These are phyloP conservation scores for Rousettus madagascariensis DNA, from an alignment of 2,797 vertebrate genomes.

Conservation along the genomic window DNA sequence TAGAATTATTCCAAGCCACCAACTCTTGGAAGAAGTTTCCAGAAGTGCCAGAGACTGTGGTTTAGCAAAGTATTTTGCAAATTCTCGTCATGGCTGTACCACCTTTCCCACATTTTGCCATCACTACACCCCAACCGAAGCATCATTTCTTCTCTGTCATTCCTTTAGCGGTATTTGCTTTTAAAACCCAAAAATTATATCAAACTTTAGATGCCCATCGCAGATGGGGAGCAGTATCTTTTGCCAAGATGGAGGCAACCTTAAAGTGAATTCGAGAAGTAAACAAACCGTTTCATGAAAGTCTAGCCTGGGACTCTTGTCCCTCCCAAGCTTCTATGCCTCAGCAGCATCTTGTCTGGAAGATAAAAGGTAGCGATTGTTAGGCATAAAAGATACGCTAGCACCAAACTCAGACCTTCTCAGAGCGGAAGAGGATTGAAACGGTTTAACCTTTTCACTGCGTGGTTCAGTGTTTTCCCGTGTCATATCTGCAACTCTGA, in stretches of 20 bases:
- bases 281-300: not conserved
- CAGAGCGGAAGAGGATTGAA: not conserved
- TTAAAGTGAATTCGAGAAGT: not conserved
- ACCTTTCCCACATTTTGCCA: not conserved
- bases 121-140: not conserved
- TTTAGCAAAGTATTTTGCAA: not conserved
- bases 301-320: not conserved
- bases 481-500: rapidly evolving
- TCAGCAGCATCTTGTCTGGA: not conserved
- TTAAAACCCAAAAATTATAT: not conserved
- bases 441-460: not conserved
- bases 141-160: not conserved
- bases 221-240: not conserved
- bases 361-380: not conserved
- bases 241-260: not conserved
- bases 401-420: not conserved
- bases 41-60: not conserved
- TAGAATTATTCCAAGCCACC: not conserved
- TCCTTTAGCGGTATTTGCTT: not conserved
- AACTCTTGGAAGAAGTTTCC: not conserved
- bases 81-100: not conserved
- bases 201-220: not conserved
- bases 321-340: not conserved
- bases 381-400: not conserved
- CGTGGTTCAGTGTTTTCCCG: not conserved